Base-by-base conservation (phyloP, 2,113 vertebrate species). In the Clarias magur region DNA sequence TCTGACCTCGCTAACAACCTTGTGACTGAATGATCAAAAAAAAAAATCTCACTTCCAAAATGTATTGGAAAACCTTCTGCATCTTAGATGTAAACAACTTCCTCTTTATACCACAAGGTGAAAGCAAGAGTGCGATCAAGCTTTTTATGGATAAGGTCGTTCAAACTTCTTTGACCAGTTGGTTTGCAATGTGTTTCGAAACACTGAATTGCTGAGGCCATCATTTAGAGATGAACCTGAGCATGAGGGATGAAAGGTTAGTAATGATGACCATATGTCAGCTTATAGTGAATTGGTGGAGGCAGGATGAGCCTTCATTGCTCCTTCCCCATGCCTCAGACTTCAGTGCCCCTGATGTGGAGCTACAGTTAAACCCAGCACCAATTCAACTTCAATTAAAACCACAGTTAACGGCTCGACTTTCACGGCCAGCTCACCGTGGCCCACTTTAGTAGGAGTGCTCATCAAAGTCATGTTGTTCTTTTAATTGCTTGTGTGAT, bases 401-500 rank as follows among this genome's bases (percentile, higher is more conserved):
- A 90, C 34, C 82, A 87, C 89, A 85, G 91, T 84, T 87, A 91
- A 87, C 67, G 80, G 85, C 86, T 89, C 90, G 68, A 88, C 79
- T 89, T 90, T 89, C 89, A 90, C 84, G 85, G 88, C 63, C 82
- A 76, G 80, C 80, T 78, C 76, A 80, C 85, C 84, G 60, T 82
- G 63, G 80, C 68, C 80, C 70, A 75, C 82, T 78, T 80, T 82
- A 81, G 85, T 78, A 81, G 87, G 82, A 80, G 80, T 80, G 85
- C 87, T 87, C 79, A 79, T 89, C 85, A 91, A 90, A 91, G 88
- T 90, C 89, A 89, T 88, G 89, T 90, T 90, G 90, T 89, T 91
- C 85, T 87, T 89, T 91, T 89, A 91, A 91, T 91, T 91, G 91
- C 88, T 86, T 85, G 79, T 87, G 91, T 88, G 92, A 91, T 90